Evolutionary conservation across 1,140 invertebrate genomes (phyloP).

Genomic region (Zaprionus gabonicus): DNA sequence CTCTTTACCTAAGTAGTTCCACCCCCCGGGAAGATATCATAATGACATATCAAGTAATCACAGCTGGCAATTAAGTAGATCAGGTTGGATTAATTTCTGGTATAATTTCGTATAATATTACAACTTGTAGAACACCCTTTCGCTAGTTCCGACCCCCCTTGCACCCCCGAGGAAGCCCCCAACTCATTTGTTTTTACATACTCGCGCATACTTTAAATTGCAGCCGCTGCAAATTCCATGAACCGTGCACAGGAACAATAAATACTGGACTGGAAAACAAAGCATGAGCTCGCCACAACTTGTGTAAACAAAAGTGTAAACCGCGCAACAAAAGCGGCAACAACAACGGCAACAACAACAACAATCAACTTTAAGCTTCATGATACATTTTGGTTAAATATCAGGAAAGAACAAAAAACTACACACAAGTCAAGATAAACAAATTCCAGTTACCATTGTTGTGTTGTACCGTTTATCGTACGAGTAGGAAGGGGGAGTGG

Average conservation of each 20-base stretch:
- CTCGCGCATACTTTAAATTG: conserved; percentile 57
- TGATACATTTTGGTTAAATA: conserved; percentile 80
- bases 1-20: neutral
- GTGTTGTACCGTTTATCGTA: conserved; percentile 58
- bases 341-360: conserved; percentile 41
- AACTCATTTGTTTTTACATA: conserved; percentile 55
- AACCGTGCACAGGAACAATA: conserved; percentile 75
- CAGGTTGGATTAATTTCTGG: neutral
- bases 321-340: conserved; percentile 30
- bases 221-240: conserved; percentile 63
- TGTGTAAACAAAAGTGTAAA: conserved; percentile 75
- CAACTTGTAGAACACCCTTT: neutral
- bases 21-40: neutral
- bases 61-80: neutral
- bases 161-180: neutral
- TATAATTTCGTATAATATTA: conserved; percentile 3
- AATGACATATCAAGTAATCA: neutral
- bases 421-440: conserved; percentile 73
- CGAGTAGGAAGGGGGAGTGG: conserved; percentile 24
- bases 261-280: conserved; percentile 67
- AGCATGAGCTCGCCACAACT: conserved; percentile 56
- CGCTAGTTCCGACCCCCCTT: neutral
- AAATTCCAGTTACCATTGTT: conserved; percentile 80
- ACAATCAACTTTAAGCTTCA: conserved; percentile 68
- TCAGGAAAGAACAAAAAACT: conserved; percentile 58